Percentiles rank a stretch among this genome's conserved stretches.
Conservation (phyloP, 2,797 vertebrate genomes). For the Cirrhinus molitorella region DNA sequence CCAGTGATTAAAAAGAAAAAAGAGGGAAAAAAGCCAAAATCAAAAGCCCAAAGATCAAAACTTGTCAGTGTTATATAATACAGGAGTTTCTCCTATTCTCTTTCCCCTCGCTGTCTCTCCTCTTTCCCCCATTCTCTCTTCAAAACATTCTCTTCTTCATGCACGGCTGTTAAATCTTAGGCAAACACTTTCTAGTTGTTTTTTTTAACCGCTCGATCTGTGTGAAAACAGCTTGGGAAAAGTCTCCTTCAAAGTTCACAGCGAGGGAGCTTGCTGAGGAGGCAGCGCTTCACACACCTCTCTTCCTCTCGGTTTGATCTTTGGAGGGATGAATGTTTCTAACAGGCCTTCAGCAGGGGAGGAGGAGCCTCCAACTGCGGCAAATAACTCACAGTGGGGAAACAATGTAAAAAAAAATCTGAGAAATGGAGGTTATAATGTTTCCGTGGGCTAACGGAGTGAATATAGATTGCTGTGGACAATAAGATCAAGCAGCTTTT, state of each 20-base stretch:
- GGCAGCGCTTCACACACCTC: constrained; percentile 65
- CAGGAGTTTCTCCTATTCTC: constrained; percentile 51
- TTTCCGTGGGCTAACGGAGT: not conserved
- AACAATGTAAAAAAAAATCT: constrained; percentile 50
- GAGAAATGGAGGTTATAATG: constrained; percentile 50
- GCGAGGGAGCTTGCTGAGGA: constrained; percentile 73
- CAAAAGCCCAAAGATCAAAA: constrained; percentile 53
- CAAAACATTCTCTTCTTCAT: constrained; percentile 41
- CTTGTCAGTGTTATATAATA: constrained; percentile 56
- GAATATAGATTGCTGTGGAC: constrained; percentile 8
- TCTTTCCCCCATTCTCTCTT: not conserved
- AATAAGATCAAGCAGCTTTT: constrained; percentile 20
- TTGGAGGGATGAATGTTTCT: constrained; percentile 68
- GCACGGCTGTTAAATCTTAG: constrained; percentile 37
- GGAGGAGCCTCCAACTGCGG: constrained; percentile 65
- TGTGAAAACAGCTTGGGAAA: constrained; percentile 71
- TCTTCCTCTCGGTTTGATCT: constrained; percentile 79
- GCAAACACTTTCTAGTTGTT: constrained; percentile 69
- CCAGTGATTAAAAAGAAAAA: constrained; percentile 4
- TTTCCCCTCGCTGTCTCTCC: not conserved
- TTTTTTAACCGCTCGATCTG: constrained; percentile 58
- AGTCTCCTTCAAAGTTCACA: constrained; percentile 80
- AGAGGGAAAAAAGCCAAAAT: constrained; percentile 58
- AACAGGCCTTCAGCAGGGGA: constrained; percentile 51
- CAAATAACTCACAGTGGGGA: constrained; percentile 71